Evolutionary conservation across 2,888 invertebrate genomes (phyloP).

Genomic region (Pyrrhia umbra): DNA sequence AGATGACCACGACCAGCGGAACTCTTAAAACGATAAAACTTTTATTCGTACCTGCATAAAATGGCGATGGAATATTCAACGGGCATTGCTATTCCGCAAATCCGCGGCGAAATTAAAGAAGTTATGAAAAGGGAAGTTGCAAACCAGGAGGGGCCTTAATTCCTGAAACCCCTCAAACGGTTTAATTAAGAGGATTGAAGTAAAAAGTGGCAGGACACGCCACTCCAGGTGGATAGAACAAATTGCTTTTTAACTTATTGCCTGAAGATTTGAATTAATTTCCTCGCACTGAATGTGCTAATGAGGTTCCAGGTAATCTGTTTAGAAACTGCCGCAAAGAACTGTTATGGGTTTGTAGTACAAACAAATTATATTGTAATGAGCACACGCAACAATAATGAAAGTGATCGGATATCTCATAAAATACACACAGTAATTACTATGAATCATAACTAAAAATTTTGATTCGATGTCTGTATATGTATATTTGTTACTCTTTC

Average conservation of each 20-base stretch:
- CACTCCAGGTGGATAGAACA: slow-evolving; percentile 35
- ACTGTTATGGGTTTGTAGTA: not conserved
- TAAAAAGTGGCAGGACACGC: slow-evolving; percentile 58
- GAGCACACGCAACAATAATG: no score
- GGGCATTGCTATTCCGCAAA: slow-evolving; percentile 70
- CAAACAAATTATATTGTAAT: not conserved
- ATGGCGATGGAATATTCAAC: slow-evolving; percentile 76
- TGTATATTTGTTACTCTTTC: no score
- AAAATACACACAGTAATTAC: no score
- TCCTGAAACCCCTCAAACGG: slow-evolving; percentile 68
- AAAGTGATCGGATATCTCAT: no score
- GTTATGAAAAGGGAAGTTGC: slow-evolving; percentile 76
- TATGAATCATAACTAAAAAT: no score
- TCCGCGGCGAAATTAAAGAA: slow-evolving; percentile 79
- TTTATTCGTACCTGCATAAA: slow-evolving; percentile 77
- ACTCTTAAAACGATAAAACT: slow-evolving; percentile 72
- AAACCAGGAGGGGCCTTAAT: slow-evolving; percentile 67
- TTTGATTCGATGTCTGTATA: no score
- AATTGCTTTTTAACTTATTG: slow-evolving; percentile 57
- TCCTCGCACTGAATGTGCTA: slow-evolving; percentile 8
- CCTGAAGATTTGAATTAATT: slow-evolving; percentile 37
- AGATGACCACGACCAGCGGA: slow-evolving; percentile 57
- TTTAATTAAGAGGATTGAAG: slow-evolving; percentile 73
- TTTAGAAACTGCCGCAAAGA: not conserved
- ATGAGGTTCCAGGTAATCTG: slow-evolving; percentile 16